Evolutionary conservation across 2,888 invertebrate genomes (phyloP), one percentile per base, ranked within the genome.

Genomic region (Pristionchus mayeri): DNA sequence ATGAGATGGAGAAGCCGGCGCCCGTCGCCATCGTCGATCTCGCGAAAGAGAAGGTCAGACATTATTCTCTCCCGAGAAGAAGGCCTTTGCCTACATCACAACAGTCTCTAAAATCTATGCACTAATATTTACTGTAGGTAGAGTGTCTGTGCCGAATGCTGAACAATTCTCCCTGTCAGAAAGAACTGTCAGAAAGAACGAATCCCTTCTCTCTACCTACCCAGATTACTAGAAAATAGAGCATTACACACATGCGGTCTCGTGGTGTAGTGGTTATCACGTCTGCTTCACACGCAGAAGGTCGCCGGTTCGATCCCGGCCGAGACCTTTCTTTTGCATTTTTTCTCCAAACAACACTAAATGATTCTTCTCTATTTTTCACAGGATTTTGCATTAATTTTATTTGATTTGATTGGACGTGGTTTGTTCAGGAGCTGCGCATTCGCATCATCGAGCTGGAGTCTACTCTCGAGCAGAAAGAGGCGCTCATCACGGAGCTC

Each of bases 261-360:
- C 85, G 85, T 87, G 86, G 87, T 86, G 87, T 87, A 87, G 87
- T 87, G 87, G 87, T 87, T 87, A 87, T 86, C 87, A 86, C 87
- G 86, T 87, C 87, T 87, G 87, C 87, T 87, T 87, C 84, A 87
- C 87, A 87, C 87, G 87, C 87, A 87, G 87, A 87, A 87, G 87
- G 87, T 87, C 87, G 86, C 86, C 87, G 87, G 87, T 87, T 87
- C 87, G 85, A 85, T 79, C 85, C 85, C 85, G 85, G 85, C 85
- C 85, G 60, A 79, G 85, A 85, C 85, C 85, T 85, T 7, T 40
- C 27, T 75, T 67, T 67, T 67, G 67, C 21, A n/a, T n/a, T n/a
- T n/a, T n/a, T n/a, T n/a, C n/a, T n/a, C n/a, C n/a, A n/a, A n/a
- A n/a, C n/a, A n/a, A n/a, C n/a, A n/a, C n/a, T n/a, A n/a, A n/a